Conservation (phyloP, 2,888 invertebrate genomes). For the Zeuzera pyrina region DNA sequence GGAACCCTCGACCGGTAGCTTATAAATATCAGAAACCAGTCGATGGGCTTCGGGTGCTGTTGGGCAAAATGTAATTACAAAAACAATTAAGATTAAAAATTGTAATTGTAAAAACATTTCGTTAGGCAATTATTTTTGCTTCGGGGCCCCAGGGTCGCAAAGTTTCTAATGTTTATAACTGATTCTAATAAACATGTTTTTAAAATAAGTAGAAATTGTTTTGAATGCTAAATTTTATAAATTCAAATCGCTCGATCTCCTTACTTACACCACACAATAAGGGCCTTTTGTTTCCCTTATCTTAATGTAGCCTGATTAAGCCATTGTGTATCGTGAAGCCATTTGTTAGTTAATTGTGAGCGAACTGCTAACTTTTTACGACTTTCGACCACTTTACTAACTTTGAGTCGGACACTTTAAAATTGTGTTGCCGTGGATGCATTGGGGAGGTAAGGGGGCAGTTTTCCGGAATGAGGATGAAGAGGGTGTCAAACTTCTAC, state of each 20-base stretch:
- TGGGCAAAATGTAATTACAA: no score
- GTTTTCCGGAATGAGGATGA: no score
- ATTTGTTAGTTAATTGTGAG: constrained; percentile 49
- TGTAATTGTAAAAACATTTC: no score
- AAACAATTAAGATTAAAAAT: no score
- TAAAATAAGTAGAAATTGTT: neutral
- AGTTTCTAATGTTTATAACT: neutral
- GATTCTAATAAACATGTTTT: neutral
- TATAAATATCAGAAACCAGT: no score
- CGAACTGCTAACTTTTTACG: constrained; percentile 15
- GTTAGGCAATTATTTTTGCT: no score
- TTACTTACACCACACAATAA: constrained; percentile 19
- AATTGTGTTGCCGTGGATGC: no score
- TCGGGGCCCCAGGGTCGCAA: no score
- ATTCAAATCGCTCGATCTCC: constrained; percentile 2
- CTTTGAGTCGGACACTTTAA: constrained; percentile 8
- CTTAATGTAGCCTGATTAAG: constrained; percentile 58
- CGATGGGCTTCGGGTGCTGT: no score
- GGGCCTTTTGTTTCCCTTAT: constrained; percentile 54
- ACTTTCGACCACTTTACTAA: constrained; percentile 9
- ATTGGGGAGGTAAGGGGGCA: no score
- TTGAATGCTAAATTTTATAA: neutral
- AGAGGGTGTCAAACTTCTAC: no score
- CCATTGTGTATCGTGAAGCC: constrained; percentile 52
- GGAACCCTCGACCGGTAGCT: no score